Conservation (phyloP, 1,140 invertebrate species). For the Zaprionus davidi region DNA sequence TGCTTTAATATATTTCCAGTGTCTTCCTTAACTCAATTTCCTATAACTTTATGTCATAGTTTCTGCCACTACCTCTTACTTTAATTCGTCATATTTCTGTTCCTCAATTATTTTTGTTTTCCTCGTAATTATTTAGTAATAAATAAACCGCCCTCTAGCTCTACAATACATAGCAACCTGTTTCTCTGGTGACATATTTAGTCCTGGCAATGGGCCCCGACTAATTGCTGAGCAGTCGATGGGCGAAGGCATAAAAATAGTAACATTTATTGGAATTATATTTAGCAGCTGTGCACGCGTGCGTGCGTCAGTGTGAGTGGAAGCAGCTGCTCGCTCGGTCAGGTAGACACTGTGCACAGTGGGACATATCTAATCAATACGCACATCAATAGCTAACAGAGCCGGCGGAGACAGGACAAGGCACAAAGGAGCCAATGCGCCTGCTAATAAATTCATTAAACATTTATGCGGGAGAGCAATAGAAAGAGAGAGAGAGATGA, state of each 20-base stretch:
- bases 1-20: too few relatives aligned
- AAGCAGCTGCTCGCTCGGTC: conserved; percentile 12
- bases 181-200: conserved; percentile 8
- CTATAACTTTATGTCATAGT: not conserved
- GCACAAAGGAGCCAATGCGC: conserved; percentile 24
- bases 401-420: conserved; percentile 2
- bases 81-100: not conserved
- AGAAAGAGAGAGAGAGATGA: too few relatives aligned
- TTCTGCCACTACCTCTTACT: not conserved
- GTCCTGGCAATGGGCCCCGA: conserved; percentile 11
- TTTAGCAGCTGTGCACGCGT: conserved; percentile 20
- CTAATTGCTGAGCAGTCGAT: conserved; percentile 14
- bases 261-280: conserved; percentile 38
- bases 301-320: not conserved
- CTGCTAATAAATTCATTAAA: conserved; percentile 81
- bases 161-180: conserved; percentile 7
- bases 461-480: conserved; percentile 50
- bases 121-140: conserved; percentile 1
- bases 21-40: too few relatives aligned
- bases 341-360: conserved; percentile 17
- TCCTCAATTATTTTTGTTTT: conserved; percentile 1
- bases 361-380: conserved; percentile 48
- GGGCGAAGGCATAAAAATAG: conserved; percentile 35
- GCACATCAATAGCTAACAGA: conserved; percentile 24
- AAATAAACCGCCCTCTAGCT: conserved; percentile 5